Conservation (phyloP, 35 echinoderm and acorn worm genomes). For the Anneissia japonica region DNA sequence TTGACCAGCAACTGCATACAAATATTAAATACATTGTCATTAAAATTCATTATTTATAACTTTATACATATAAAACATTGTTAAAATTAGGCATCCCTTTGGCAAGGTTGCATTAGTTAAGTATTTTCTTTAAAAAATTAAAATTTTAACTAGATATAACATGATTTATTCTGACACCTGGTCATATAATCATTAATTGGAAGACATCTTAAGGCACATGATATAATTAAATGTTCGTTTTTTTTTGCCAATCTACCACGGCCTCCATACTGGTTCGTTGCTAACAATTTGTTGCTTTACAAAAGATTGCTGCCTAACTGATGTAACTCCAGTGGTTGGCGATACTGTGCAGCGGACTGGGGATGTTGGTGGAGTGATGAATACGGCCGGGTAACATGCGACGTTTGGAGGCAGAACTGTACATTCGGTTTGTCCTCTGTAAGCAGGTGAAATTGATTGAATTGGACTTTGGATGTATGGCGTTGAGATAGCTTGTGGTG, state of each 20-base stretch:
- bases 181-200: too few species aligned
- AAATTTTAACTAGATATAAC: too few species aligned
- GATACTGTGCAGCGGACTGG: background rate
- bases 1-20: background rate
- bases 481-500: background rate
- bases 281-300: background rate
- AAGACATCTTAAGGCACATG: background rate
- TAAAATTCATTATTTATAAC: background rate
- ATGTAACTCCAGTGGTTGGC: background rate
- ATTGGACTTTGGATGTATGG: background rate
- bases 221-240: background rate
- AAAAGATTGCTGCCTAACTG: background rate
- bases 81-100: too few species aligned
- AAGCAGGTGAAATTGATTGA: background rate
- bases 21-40: background rate
- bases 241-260: background rate
- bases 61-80: background rate
- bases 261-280: background rate
- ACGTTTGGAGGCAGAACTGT: background rate
- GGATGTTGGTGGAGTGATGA: background rate
- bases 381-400: background rate
- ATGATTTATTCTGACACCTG: too few species aligned
- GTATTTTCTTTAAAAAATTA: too few species aligned
- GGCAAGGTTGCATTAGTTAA: too few species aligned
- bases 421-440: background rate